Conservation (phyloP, 2,888 invertebrate species). For the Diarsia mendica region DNA sequence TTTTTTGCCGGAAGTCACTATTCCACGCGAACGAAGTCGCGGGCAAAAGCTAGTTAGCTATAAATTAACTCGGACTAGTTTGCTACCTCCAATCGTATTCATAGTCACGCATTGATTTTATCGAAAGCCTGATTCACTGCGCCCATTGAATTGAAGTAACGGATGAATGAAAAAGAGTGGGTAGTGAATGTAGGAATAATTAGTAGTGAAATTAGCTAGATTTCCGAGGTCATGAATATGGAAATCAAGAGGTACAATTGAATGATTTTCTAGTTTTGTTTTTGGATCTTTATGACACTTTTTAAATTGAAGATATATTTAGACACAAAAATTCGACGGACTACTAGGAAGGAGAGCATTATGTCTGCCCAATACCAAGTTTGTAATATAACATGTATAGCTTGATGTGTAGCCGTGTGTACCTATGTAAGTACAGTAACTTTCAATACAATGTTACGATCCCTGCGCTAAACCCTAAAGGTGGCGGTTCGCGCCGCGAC, state of each 20-base stretch:
- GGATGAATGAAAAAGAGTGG: slow-evolving; percentile 46
- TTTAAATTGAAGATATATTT: not conserved
- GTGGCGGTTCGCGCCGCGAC: too few relatives aligned
- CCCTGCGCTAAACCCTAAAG: too few relatives aligned
- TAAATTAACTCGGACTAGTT: slow-evolving; percentile 49
- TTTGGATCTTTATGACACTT: not conserved
- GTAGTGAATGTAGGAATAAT: slow-evolving; percentile 25
- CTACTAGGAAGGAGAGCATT: not conserved
- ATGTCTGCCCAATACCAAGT: not conserved
- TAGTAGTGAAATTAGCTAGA: slow-evolving; percentile 15
- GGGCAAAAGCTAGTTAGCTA: slow-evolving; percentile 9
- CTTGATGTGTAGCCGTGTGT: too few relatives aligned
- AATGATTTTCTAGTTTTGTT: not conserved
- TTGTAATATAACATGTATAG: too few relatives aligned
- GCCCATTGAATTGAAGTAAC: slow-evolving; percentile 50
- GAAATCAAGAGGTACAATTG: not conserved
- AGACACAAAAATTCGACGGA: not conserved
- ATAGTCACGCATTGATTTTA: slow-evolving; percentile 69
- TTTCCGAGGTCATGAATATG: slow-evolving; percentile 20
- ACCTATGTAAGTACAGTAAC: too few relatives aligned
- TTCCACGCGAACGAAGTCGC: too few relatives aligned
- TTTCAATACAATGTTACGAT: too few relatives aligned
- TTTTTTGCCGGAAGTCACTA: too few relatives aligned
- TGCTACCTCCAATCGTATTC: slow-evolving; percentile 57
- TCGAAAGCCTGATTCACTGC: slow-evolving; percentile 51